Evolutionary conservation across 2,113 vertebrate species (phyloP).

Genomic region (Cercopithecus mona): DNA sequence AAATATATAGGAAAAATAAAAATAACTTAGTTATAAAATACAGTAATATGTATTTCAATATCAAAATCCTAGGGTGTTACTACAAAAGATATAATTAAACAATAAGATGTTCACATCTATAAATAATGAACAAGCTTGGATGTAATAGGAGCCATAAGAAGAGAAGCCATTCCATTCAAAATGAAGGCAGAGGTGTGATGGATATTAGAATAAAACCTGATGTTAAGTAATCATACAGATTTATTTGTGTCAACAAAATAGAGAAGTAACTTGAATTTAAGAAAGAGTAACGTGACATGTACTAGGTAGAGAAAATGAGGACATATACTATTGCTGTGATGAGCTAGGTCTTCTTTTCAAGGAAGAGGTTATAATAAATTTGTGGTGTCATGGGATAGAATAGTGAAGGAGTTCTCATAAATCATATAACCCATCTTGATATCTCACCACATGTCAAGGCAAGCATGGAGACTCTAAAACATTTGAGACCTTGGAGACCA

Average conservation of each 20-base stretch:
- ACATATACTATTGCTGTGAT: not conserved
- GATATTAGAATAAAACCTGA: not conserved
- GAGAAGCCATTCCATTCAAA: not conserved
- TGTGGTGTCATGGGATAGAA: not conserved
- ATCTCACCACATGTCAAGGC: not conserved
- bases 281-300: not conserved
- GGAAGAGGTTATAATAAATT: not conserved
- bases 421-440: not conserved
- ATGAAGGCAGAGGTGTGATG: not conserved
- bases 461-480: not conserved
- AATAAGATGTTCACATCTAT: not conserved
- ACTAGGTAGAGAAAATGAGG: not conserved
- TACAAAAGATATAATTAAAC: not conserved
- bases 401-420: constrained; percentile 5
- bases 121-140: not conserved
- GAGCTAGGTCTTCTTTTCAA: not conserved
- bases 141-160: constrained; percentile 6
- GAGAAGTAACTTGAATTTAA: not conserved
- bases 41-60: not conserved
- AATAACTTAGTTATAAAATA: constrained; percentile 20
- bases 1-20: not conserved
- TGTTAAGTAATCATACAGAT: not conserved
- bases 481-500: not conserved
- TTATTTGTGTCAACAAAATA: not conserved
- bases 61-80: not conserved